Evolutionary conservation across 2,797 vertebrate species (phyloP), one percentile per base, ranked within the genome.

Genomic region (Botia kubotai): DNA sequence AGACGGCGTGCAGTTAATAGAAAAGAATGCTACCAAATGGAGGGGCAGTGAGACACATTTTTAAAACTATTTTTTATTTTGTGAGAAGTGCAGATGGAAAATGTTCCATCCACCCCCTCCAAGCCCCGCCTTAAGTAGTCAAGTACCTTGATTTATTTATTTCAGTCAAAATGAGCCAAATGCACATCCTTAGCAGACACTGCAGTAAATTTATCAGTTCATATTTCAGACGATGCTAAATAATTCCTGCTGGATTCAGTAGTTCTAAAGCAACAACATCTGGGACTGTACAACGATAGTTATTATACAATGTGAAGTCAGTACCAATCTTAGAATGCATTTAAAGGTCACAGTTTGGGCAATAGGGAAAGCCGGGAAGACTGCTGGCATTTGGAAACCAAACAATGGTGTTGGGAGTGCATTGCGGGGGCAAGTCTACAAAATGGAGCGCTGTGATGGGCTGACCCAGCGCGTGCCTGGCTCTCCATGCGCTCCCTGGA

Each of bases 401-500:
- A 82, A 77, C 71, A 81, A 75, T 16, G 29, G 62, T 73, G 57
- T 80, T 80, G 73, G 36, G 29, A 65, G 74, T 72, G 39, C 67
- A 82, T 58, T 77, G 77, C 36, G 11, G 76, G 75, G 72, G 26
- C 66, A 83, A 48, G 72, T 58, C 68, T 60, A 58, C 36, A n/a
- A 84, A 73, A 62, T 48, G 67, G n/a, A 78, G 36, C 46, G 60
- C 7, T 8, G 72, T 63, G 67, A 87, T 74, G 82, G 74, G 78
- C 16, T 77, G 77, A 85, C 81, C 79, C 72, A 19, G 70, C 52
- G 2, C 4, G 52, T 80, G 71, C 23, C 78, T 80, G 55, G 53
- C 78, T 85, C 72, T 73, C 83, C 60, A 36, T 81, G 70, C 2
- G 11, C 76, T 83, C 67, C 65, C 87, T 84, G 85, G 89, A 88